Evolutionary conservation across 2,888 invertebrate genomes (phyloP), one percentile per base, ranked within the genome.

Genomic region (Parthenolecanium corni): DNA sequence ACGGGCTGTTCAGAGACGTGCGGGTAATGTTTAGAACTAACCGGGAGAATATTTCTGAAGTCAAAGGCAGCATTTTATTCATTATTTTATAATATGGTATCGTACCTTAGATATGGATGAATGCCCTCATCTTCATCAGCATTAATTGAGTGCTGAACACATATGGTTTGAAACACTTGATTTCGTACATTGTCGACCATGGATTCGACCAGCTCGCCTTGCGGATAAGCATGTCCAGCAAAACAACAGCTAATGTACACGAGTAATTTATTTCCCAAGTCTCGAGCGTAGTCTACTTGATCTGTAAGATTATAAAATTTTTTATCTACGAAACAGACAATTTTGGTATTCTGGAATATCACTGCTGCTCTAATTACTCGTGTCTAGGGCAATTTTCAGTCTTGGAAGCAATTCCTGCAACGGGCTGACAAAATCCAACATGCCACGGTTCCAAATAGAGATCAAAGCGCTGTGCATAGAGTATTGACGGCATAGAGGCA

Each of bases 231-330:
- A 64, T 87, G 77, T 0, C 90, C 92, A n/a, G 89, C 85, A 66
- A 92, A 76, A 70, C 91, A 91, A 67, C 89, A 89, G 66, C 87
- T 89, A 31, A 89, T 81, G 71, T 91, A 92, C 2, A 92, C 89
- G 56, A 93, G 75, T 67, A 92, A 74, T 66, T 86, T 86, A 71
- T 91, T 90, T 6, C 91, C 92, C 49, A 89, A 76, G 69, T 77
- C 77, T 67, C 83, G 63, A 20, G 64, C 66, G 31, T 42, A 54
- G 31, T 66, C 67, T 12, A 40, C 66, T 58, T 72, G 71, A 18
- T 70, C 68, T 68, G 49, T 20, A 3, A n/a, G 49, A 5, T 2
- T 51, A 11, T 23, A 18, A 42, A 49, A 64, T 5, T 31, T 61
- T 16, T 9, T 16, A 62, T 18, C 31, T 64, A 6, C 5, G 31